Percentiles rank a stretch among this genome's conserved stretches.
Evolutionary conservation across 1,140 invertebrate species (phyloP).

Genomic region (Drosophila eugracilis): DNA sequence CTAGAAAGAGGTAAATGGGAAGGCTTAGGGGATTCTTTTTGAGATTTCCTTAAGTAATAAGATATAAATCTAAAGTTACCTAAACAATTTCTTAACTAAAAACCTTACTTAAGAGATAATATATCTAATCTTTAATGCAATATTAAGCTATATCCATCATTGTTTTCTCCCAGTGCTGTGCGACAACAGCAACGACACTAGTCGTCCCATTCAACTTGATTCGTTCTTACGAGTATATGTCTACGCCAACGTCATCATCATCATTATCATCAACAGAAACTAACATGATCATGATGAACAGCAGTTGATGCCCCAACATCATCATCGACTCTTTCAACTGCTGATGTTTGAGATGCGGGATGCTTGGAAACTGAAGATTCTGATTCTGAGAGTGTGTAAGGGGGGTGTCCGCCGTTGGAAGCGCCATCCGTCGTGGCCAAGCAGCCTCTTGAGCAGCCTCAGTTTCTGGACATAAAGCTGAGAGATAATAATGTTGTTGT

Average conservation of each 20-base stretch:
- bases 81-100: too few relatives aligned
- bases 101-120: too few relatives aligned
- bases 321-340: slow-evolving; percentile 27
- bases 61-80: too few relatives aligned
- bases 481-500: slow-evolving; percentile 80
- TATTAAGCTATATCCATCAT: background rate
- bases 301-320: slow-evolving; percentile 20
- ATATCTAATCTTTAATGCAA: background rate
- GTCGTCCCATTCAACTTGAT: slow-evolving; percentile 46
- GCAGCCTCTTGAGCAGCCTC: slow-evolving; percentile 50
- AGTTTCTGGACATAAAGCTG: slow-evolving; percentile 69
- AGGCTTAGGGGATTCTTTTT: too few relatives aligned
- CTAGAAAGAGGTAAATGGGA: too few relatives aligned
- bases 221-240: slow-evolving; percentile 49
- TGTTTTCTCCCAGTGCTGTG: slow-evolving; percentile 23
- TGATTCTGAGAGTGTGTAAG: slow-evolving; percentile 38
- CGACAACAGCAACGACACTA: slow-evolving; percentile 66
- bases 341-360: slow-evolving; percentile 19
- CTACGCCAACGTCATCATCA: slow-evolving; percentile 31
- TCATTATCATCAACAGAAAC: slow-evolving; percentile 19
- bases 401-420: slow-evolving; percentile 67
- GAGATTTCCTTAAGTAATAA: too few relatives aligned
- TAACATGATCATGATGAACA: slow-evolving; percentile 16
- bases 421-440: slow-evolving; percentile 57
- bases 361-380: background rate